These are phyloP conservation scores for Phrynocephalus forsythii DNA, from an alignment of 2,797 vertebrate genomes.

Conservation along the genomic window DNA sequence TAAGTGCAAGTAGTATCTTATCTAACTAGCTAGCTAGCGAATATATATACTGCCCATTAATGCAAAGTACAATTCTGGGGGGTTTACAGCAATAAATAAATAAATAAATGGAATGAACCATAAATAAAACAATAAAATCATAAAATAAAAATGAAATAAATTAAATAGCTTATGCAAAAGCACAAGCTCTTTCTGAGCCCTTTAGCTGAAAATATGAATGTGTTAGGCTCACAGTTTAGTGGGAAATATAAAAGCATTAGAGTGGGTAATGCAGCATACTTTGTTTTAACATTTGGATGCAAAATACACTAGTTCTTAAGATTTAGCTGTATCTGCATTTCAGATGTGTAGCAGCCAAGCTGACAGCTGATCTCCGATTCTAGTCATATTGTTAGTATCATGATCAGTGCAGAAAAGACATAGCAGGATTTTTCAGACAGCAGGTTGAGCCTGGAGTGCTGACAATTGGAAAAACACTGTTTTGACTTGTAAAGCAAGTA, in stretches of 20 bases:
- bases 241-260: background rate
- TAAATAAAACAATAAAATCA: no score
- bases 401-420: constrained; percentile 8
- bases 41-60: no score
- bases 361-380: constrained; percentile 28
- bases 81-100: no score
- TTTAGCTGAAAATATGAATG: background rate
- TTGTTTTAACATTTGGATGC: background rate
- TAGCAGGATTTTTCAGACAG: constrained; percentile 36
- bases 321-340: constrained; percentile 13
- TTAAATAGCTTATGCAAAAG: background rate
- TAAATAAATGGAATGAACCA: no score
- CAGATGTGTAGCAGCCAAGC: constrained; percentile 18
- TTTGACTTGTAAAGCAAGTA: constrained; percentile 42
- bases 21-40: no score
- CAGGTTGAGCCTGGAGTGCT: constrained; percentile 31
- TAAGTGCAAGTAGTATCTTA: background rate
- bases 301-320: background rate
- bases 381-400: constrained; percentile 23
- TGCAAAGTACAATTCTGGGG: no score
- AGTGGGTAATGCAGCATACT: background rate
- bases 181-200: no score
- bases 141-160: no score
- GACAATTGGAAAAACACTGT: constrained; percentile 40
- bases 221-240: background rate